Evolutionary conservation across 2,113 vertebrate genomes (phyloP).

Genomic region (Oophaga pumilio): DNA sequence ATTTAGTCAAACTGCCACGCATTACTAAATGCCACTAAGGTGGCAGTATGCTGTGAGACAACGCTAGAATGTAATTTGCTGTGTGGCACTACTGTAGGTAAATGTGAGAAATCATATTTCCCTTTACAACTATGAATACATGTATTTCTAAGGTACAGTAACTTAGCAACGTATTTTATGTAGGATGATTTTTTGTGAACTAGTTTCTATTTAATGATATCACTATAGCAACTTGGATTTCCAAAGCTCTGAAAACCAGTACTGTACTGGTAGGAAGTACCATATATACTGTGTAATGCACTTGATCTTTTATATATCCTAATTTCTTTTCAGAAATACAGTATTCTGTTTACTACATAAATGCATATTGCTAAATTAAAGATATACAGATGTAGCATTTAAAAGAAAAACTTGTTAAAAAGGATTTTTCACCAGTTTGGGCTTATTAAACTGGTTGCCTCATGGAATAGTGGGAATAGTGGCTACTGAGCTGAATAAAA

Average conservation of each 20-base stretch:
- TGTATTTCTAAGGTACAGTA: neutral
- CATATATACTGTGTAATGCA: neutral
- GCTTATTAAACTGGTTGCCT: too few species aligned
- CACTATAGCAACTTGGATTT: slow-evolving; percentile 16
- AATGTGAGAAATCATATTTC: neutral
- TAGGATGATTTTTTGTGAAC: slow-evolving; percentile 18
- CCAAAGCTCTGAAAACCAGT: neutral
- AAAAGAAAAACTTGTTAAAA: too few species aligned
- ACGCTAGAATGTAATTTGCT: neutral
- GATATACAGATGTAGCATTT: too few species aligned
- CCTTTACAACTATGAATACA: neutral
- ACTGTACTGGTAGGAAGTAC: neutral
- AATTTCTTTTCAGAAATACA: neutral
- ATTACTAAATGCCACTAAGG: neutral
- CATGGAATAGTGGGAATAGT: too few species aligned
- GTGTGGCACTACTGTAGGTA: neutral
- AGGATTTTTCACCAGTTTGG: too few species aligned
- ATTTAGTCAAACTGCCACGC: neutral
- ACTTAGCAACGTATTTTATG: neutral
- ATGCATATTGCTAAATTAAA: neutral
- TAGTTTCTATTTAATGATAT: neutral
- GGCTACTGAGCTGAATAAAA: too few species aligned
- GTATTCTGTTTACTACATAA: too few species aligned
- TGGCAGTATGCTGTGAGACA: neutral
- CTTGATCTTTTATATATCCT: neutral